Evolutionary conservation across 2,888 invertebrate species (phyloP), one percentile per base, ranked within the genome.

Genomic region (Iphiclides podalirius): DNA sequence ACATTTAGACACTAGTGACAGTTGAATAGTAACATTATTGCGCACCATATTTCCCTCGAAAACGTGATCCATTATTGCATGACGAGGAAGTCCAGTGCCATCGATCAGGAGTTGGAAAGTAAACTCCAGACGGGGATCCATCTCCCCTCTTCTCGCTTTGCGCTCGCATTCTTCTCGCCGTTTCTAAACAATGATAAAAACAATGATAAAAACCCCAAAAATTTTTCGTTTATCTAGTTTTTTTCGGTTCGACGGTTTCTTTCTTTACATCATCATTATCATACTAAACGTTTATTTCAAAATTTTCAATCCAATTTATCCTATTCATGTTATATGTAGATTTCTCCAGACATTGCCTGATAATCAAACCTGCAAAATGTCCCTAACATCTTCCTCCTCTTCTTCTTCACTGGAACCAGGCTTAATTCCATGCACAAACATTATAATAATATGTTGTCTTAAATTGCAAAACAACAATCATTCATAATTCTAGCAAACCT

Each of bases 151-250:
- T 48, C 96, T 91, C 9, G 96, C 96, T 72, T 96, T 96, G 63
- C 96, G 91, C 89, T 96, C 96, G 93, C 96, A 96, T 95, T 96
- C 96, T 92, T 96, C 96, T 53, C 96, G 91, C 53, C 96, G 90
- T 88, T 89, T 89, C 89, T 89, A n/a, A n/a, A 64, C 1, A 70
- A 74, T 55, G 46, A 23, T n/a, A n/a, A n/a, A 41, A 26, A 11
- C 16, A 8, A 16, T n/a, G 2, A 3, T 11, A 33, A 2, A 8
- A n/a, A 35, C 6, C 20, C 4, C 6, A 20, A 4, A 3, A 4
- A 20, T 20, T 20, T 4, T 20, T 20, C 20, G 20, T 20, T 20
- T 6, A 20, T 6, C n/a, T n/a, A n/a, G 6, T 20, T 20, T 4
- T 3, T 20, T 20, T 20, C 20, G 6, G 6, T 20, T 20, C 20